Evolutionary conservation across 2,888 invertebrate species (phyloP).

Genomic region (Crepidodera aurea): DNA sequence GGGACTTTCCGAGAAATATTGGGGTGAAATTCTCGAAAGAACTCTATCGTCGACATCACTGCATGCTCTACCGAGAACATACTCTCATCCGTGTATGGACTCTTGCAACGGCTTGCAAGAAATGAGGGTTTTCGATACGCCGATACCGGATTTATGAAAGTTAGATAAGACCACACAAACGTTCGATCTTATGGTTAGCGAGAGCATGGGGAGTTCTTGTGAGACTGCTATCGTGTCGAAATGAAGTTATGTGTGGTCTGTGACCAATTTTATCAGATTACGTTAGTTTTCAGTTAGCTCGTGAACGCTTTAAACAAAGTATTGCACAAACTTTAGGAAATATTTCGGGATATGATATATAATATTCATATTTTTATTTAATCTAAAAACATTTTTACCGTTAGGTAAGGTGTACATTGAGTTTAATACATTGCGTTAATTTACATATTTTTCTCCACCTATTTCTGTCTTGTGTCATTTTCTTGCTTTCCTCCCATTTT

Average conservation of each 20-base stretch:
- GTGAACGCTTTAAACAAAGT: neutral
- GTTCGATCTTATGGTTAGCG: conserved; percentile 52
- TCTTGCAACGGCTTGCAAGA: conserved; percentile 59
- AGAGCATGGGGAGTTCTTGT: conserved; percentile 57
- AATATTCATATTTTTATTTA: no score
- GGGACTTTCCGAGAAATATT: conserved; percentile 66
- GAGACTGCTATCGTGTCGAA: conserved; percentile 54
- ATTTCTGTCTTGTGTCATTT: no score
- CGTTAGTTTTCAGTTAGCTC: neutral
- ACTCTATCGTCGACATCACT: conserved; percentile 79
- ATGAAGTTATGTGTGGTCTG: conserved; percentile 44
- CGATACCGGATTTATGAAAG: conserved; percentile 61
- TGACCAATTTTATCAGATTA: neutral
- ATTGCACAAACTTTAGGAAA: no score
- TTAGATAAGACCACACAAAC: conserved; percentile 62
- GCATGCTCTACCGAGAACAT: conserved; percentile 65
- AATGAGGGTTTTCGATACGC: conserved; percentile 56
- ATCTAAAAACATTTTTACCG: no score
- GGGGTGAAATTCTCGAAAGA: conserved; percentile 77
- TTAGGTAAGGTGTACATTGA: no score
- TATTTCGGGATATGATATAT: no score
- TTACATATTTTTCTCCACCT: no score
- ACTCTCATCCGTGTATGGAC: conserved; percentile 52
- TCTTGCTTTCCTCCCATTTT: no score
- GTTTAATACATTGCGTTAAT: no score